Base-by-base conservation (phyloP, 2,888 invertebrate genomes). In the Drosophila emarginata region DNA sequence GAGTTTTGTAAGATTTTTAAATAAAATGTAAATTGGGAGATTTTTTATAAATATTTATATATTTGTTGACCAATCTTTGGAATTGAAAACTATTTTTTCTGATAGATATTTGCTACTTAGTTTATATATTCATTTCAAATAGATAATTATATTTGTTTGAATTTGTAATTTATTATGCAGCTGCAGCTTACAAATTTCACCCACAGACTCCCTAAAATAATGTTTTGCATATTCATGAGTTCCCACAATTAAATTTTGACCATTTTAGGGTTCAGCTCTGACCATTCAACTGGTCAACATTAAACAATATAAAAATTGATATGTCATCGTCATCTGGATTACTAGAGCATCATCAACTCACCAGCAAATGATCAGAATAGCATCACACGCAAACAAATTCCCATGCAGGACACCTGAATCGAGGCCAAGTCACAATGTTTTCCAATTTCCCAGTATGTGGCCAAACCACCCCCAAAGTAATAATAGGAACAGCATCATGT, bases 271-370 rank as follows among this genome's bases (percentile, higher is more conserved):
- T 40, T 61, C 62, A 52, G 62, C 4, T 66, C 68, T 59, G 58
- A 67, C 69, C 67, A 63, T 11, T 60, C 26, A 40, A 78, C 67
- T 61, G 72, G 66, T 59, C 71, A 76, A 63, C 32, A 72, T 72
- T 57, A 62, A 4, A 32, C 9, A 1, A 28, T 28, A 70, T 54
- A 74, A 82, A 77, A 80, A 80, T 78, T 83, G 80, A 82, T 78
- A 80, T 83, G 89, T 88, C 90, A 90, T 89, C 79, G 90, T 89
- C 89, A 89, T 89, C 89, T 89, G 89, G 79, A 87, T 80, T 80
- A 85, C 69, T 87, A 75, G 85, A 84, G 80, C 87, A 84, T 80
- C 85, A 60, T 26, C 64, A 50, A 23, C 58, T 70, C 71, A 50
- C 60, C 60, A 63, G 72, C 76, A 82, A 84, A 87, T 87, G 80